Evolutionary conservation across 2,113 vertebrate species (phyloP).

Genomic region (Pungitius pungitius): DNA sequence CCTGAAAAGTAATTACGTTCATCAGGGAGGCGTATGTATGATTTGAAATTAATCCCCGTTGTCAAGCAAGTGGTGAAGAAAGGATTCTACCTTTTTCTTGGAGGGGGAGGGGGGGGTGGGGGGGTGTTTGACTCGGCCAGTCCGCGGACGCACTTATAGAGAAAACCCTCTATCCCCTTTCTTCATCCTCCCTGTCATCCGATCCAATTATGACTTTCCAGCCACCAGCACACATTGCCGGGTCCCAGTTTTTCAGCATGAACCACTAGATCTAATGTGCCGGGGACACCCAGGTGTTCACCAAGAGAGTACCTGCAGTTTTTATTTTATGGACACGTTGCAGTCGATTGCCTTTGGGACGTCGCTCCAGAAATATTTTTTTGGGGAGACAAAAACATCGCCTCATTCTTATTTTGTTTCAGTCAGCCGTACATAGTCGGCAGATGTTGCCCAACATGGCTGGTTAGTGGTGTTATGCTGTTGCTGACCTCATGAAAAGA

Average conservation of each 20-base stretch:
- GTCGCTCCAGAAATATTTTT: background rate
- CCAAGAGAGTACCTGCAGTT: background rate
- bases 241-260: background rate
- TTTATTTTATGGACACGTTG: background rate
- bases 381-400: background rate
- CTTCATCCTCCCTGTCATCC: background rate
- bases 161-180: background rate
- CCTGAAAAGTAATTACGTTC: conserved; percentile 70
- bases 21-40: conserved; percentile 47
- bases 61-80: conserved; percentile 49
- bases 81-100: background rate
- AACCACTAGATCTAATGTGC: conserved; percentile 3
- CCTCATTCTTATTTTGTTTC: too few relatives aligned
- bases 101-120: too few relatives aligned
- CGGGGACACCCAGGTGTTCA: background rate
- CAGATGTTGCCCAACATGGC: background rate
- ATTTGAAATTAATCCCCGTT: conserved; percentile 71
- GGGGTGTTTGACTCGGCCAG: conserved; percentile 25
- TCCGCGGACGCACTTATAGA: conserved; percentile 13
- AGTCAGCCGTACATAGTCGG: background rate
- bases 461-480: background rate
- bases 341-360: background rate
- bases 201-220: background rate
- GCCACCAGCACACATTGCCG: background rate
- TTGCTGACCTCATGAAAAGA: background rate